Percentiles rank a stretch among this genome's conserved stretches.
Conservation (phyloP, 2,888 invertebrate genomes). For the Tanypteryx hageni region DNA sequence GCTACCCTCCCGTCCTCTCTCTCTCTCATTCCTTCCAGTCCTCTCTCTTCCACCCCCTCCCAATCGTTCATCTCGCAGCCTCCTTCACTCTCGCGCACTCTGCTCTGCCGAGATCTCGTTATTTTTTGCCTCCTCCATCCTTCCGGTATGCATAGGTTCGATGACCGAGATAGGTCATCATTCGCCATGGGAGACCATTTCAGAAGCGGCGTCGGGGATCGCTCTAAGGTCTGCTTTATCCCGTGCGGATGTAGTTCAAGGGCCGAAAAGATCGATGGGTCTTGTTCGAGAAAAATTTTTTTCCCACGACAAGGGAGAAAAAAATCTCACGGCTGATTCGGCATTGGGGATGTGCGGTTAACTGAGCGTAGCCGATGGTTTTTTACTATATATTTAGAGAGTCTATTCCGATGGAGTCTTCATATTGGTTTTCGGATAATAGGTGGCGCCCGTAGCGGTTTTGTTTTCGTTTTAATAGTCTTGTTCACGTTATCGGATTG, state of each 20-base stretch:
- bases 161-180: constrained; percentile 11
- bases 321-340: neutral
- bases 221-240: neutral
- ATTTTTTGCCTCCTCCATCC: neutral
- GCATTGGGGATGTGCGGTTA: neutral
- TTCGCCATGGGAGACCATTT: constrained; percentile 6
- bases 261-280: neutral
- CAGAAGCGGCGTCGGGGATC: neutral
- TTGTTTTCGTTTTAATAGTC: too few relatives aligned
- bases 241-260: neutral
- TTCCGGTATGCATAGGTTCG: constrained; percentile 17
- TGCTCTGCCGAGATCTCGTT: neutral
- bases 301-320: neutral
- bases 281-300: neutral
- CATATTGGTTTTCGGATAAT: too few relatives aligned
- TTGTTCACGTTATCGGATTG: too few relatives aligned
- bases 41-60: too few relatives aligned
- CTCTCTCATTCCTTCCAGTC: too few relatives aligned
- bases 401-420: too few relatives aligned
- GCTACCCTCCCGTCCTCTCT: neutral
- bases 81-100: too few relatives aligned
- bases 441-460: too few relatives aligned
- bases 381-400: neutral
- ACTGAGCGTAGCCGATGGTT: neutral
- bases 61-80: too few relatives aligned